A percentile compares a stretch with the other conserved stretches of the same genome.
Conservation (phyloP, 2,797 vertebrate genomes). For the Acanthurus tractus region DNA sequence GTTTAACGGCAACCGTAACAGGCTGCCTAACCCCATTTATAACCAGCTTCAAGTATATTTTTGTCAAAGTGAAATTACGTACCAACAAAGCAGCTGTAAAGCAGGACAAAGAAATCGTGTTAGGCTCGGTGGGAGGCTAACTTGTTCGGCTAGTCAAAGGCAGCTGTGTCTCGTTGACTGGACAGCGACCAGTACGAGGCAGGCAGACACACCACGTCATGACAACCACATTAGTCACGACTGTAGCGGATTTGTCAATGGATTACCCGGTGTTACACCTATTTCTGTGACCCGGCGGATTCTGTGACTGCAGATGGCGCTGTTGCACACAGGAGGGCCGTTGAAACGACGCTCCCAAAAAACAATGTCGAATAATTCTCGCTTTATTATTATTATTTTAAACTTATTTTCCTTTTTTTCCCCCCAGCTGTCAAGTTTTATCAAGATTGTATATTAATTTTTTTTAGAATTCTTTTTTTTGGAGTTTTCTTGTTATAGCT, state of each 20-base stretch:
- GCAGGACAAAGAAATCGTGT: background rate
- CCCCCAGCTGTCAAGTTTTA: no score
- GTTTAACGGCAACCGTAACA: conserved; percentile 20
- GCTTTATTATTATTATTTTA: no score
- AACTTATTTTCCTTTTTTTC: no score
- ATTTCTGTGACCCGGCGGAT: no score
- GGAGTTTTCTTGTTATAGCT: no score
- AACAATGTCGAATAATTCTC: no score
- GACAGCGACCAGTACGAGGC: background rate
- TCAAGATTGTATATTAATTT: no score
- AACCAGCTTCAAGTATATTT: background rate
- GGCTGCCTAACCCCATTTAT: background rate
- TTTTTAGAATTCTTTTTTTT: no score
- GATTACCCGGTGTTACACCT: conserved; percentile 8
- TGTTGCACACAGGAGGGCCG: no score
- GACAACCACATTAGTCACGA: conserved; percentile 32
- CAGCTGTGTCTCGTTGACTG: conserved; percentile 5
- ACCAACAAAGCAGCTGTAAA: conserved; percentile 26
- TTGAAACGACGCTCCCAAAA: no score
- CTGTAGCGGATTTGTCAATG: background rate
- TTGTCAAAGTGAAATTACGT: conserved; percentile 17
- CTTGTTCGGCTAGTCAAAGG: conserved; percentile 4
- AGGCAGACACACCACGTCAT: conserved; percentile 58
- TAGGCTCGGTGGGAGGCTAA: background rate
- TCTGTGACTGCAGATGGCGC: no score